Evolutionary conservation across 2,888 invertebrate genomes (phyloP), one percentile per base, ranked within the genome.

Genomic region (Dendrolimus pini): DNA sequence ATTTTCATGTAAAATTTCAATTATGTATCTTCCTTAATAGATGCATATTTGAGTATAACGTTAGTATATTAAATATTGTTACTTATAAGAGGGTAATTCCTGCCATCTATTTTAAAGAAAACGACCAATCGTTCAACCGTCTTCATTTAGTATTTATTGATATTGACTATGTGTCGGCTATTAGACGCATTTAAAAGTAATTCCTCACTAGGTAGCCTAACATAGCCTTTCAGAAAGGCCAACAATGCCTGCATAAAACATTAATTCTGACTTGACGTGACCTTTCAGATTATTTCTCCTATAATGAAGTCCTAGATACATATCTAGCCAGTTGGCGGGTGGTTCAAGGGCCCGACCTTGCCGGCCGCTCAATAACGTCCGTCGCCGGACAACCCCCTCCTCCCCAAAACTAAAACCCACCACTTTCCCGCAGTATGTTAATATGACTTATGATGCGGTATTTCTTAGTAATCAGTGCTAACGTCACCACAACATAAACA

Each of bases 331-430:
- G 65, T 61, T 60, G 60, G 97, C 85, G 58, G 65, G 58, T 70
- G 47, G 98, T 98, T 80, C 96, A 97, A 70, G 98, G 98, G 57
- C 97, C 95, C 61, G 96, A 94, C 91, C 99, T 99, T 55, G 97
- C 93, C 13, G 93, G 93, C 62, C 96, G 95, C 64, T 97, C 94
- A 76, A 96, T 95, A 58, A 95, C 96, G 58, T 95, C 96, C 53
- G 96, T 95, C 52, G 93, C 93, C 54, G 94, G 93, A 75, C 97
- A 67, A 65, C 70, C 74, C 77, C 72, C 70, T 67, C 54, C 61
- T 61, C 70, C 69, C 72, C 68, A 61, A 60, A 66, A 63, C 64
- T 59, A 63, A 57, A 59, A 47, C 59, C 62, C 61, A 60, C 67
- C 68, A 66, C 65, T 64, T 64, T 60, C 62, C 65, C 65, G 61